These are phyloP conservation scores for Lucinisca nassula DNA, from an alignment of 2,888 invertebrate genomes.

Conservation along the genomic window DNA sequence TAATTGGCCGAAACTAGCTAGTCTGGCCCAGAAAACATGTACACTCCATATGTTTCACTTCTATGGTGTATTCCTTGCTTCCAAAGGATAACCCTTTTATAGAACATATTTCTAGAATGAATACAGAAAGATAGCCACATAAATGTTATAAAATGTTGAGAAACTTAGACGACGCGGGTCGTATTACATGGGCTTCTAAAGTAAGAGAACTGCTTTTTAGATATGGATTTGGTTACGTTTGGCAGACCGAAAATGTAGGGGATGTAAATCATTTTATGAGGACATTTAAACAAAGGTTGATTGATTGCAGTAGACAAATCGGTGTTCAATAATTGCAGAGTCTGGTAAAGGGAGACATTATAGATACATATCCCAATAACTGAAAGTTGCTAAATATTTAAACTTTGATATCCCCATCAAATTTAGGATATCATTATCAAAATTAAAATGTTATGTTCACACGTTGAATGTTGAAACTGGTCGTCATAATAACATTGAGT, in stretches of 20 bases:
- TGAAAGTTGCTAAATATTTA: neutral
- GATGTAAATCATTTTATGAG: constrained; percentile 11
- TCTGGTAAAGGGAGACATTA: neutral
- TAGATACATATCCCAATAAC: neutral
- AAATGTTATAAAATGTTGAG: neutral
- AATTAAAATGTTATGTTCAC: neutral
- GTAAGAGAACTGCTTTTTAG: neutral
- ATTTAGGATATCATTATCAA: neutral
- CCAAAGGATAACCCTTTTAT: no score
- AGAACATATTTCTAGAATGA: neutral
- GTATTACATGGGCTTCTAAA: neutral
- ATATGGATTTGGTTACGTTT: neutral
- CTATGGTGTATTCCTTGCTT: no score
- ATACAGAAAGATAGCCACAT: neutral
- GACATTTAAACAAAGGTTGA: constrained; percentile 19
- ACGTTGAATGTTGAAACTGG: neutral
- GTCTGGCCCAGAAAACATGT: no score
- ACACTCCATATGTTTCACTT: no score
- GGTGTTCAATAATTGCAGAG: neutral
- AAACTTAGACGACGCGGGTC: neutral
- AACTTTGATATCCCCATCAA: neutral
- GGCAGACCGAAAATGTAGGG: constrained; percentile 11
- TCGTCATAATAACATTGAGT: neutral
- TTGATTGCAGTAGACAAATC: constrained; percentile 16
- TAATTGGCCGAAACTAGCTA: no score